These are phyloP conservation scores for Ectobius pallidus DNA, from an alignment of 2,888 invertebrate genomes.

Conservation along the genomic window DNA sequence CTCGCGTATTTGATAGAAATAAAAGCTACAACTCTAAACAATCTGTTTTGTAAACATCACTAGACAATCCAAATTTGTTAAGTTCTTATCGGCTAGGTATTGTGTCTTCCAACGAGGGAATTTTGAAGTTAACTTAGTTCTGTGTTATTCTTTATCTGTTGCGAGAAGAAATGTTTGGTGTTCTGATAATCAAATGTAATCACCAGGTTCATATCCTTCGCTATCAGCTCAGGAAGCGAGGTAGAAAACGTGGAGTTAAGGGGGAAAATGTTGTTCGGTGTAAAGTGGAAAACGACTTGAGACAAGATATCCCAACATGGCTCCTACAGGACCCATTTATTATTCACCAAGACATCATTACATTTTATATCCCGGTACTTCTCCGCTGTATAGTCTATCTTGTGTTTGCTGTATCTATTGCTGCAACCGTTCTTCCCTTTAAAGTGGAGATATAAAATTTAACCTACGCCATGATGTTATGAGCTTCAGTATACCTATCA, in stretches of 20 bases:
- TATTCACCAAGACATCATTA: slow-evolving; percentile 38
- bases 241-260: not conserved
- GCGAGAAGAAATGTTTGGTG: not conserved
- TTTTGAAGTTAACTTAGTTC: not conserved
- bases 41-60: too few species aligned
- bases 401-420: not conserved
- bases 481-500: too few species aligned
- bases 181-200: not conserved
- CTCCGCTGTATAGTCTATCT: not conserved
- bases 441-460: not conserved
- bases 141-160: not conserved
- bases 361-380: slow-evolving; percentile 7
- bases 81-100: too few species aligned
- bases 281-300: slow-evolving; percentile 17
- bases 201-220: not conserved
- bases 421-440: not conserved
- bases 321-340: slow-evolving; percentile 37
- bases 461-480: not conserved
- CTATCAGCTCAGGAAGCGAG: not conserved
- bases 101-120: not conserved
- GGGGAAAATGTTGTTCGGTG: not conserved
- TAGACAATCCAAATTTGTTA: too few species aligned
- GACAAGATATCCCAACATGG: slow-evolving; percentile 24
- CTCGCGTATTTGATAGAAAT: too few species aligned
- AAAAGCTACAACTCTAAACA: too few species aligned